Evolutionary conservation across 2,113 vertebrate genomes (phyloP), one percentile per base, ranked within the genome.

Genomic region (Chloroceryle aenea): DNA sequence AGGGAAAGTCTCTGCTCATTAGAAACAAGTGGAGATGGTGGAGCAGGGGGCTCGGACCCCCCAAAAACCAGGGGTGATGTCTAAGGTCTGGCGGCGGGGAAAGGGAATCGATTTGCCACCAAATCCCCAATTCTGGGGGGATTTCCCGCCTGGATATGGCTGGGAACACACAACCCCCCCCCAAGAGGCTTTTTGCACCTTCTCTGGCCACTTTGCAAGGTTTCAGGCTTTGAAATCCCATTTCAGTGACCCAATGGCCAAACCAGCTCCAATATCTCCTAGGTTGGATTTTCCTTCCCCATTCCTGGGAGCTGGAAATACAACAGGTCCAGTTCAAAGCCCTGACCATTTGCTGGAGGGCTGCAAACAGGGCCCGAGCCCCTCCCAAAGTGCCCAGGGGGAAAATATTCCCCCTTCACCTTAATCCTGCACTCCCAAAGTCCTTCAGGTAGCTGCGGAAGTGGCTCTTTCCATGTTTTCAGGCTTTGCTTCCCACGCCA

Each of bases 401-500:
- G 17, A 9, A 52, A 10, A n/a, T 2, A 25, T 27, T 18, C 52
- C 56, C 56, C 10, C 58, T 17, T 18, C 0, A 1, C 21, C 20
- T 3, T 1, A 2, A 36, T 2, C 36, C 72, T 2, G 0, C 5
- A 0, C 2, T 2, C 6, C 45, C 19, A 0, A 13, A 8, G 15
- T 1, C 38, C 84, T 12, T 6, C n/a, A 0, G 0, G 2, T 20
- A 2, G 45, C n/a, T 12, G 17, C 7, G 25, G 2, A 3, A 47
- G 38, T 0, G 0, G 6, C 45, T 40, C 40, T 14, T 9, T 12
- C 48, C 8, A 0, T 0, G 3, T 2, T 34, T 59, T 13, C 66
- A 12, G 32, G 12, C 23, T 36, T 48, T 21, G 12, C 42, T 43
- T 74, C 73, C 59, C 80, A 7, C 1, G 0, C 13, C 4, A 7